Conservation (phyloP, 2,797 vertebrate species). For the Amazona ochrocephala region DNA sequence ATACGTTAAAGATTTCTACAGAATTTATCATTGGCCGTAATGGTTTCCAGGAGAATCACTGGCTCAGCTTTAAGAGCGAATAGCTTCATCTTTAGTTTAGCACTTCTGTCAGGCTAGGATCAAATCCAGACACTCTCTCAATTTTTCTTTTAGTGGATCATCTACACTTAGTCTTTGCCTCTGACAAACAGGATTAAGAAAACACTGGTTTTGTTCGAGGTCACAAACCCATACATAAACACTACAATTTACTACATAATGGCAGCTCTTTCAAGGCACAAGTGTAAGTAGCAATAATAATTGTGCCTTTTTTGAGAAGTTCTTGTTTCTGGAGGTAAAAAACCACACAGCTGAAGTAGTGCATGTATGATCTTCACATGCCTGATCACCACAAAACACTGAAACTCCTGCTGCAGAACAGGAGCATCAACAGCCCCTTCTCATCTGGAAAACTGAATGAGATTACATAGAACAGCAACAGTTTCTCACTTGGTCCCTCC, state of each 20-base stretch:
- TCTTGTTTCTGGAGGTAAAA: background rate
- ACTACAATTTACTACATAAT: slow-evolving; percentile 58
- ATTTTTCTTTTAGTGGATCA: slow-evolving; percentile 39
- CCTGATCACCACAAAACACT: background rate
- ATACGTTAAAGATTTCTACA: background rate
- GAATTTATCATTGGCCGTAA: slow-evolving; percentile 33
- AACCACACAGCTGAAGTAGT: background rate
- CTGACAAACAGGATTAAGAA: slow-evolving; percentile 61
- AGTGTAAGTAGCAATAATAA: background rate
- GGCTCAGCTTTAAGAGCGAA: slow-evolving; percentile 32
- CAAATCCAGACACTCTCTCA: slow-evolving; percentile 1
- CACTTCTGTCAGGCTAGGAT: slow-evolving; percentile 54
- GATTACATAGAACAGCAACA: background rate
- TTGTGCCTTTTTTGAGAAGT: background rate
- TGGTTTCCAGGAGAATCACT: slow-evolving; percentile 66
- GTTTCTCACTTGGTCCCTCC: background rate
- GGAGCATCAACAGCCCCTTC: background rate
- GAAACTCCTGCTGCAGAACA: background rate
- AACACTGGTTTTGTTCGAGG: slow-evolving; percentile 42
- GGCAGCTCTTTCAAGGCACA: background rate
- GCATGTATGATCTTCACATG: background rate
- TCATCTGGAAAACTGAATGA: background rate
- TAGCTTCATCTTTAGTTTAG: slow-evolving; percentile 24
- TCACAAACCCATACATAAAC: slow-evolving; percentile 23
- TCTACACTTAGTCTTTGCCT: slow-evolving; percentile 2